Base-by-base conservation (phyloP, 2,797 vertebrate genomes). In the Thunnus albacares region DNA sequence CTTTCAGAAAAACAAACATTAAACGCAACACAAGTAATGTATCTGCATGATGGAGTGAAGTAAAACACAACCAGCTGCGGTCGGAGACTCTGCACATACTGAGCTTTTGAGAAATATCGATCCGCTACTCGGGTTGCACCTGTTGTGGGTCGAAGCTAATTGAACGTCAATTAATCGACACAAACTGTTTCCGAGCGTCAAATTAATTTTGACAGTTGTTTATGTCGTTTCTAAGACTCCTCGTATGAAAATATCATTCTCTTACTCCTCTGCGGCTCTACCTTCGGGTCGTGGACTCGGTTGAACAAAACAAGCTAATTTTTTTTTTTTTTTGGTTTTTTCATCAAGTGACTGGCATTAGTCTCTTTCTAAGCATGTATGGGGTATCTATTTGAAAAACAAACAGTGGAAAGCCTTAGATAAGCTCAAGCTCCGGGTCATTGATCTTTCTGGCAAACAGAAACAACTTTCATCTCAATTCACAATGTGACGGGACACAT, bases 381-480 rank as follows among this genome's bases (percentile, higher is more conserved):
- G 1, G 5, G 24, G 3, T 14, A 22, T 52, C 18, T 45, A 18
- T 65, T 26, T 60, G 18, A 68, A 10, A 26, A 67, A 71, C 53
- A 59, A 61, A 77, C 2, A 43, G 6, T 13, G 65, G 69, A 28
- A 33, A 75, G 20, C 5, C 24, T 73, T 22, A 3, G 61, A 47
- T 72, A 55, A 75, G 45, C 20, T 64, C 13, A 66, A 66, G 18
- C 43, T 61, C 28, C 28, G 67, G 57, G 26, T 65, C 71, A 61
- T 4, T 69, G 53, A 75, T 78, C 33, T 53, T 28, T 68, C 64
- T 65, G 53, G 24, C 35, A 64, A 79, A 85, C 60, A 60, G 47
- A 38, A 58, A 75, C 66, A 45, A 72, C 43, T 64, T 64, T 75
- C 53, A 59, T 58, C 22, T 11, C 14, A 7, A 17, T 22, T 69